Percentiles rank a stretch among this genome's conserved stretches.
Evolutionary conservation across 2,797 vertebrate genomes (phyloP).

Genomic region (Acipenser ruthenus): DNA sequence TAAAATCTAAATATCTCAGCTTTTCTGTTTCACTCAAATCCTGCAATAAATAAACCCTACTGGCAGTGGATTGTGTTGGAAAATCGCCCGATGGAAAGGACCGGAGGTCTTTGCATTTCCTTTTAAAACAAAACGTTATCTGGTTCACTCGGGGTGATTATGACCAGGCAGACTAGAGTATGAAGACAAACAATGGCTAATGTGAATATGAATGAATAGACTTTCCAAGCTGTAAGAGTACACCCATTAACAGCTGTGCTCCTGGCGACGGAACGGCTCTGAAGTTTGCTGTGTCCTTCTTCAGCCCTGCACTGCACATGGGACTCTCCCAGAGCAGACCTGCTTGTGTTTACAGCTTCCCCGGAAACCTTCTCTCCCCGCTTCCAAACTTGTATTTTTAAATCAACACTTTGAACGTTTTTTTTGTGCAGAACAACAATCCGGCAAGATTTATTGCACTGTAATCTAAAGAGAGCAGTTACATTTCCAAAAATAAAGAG

Average conservation of each 20-base stretch:
- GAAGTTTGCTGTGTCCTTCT: constrained; percentile 62
- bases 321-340: constrained; percentile 59
- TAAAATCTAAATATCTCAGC: too few relatives aligned
- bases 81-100: too few relatives aligned
- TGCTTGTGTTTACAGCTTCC: constrained; percentile 82
- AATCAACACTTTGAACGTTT: constrained; percentile 82
- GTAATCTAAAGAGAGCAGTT: constrained; percentile 51
- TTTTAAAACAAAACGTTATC: too few relatives aligned
- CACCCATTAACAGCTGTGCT: constrained; percentile 81
- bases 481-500: constrained; percentile 51
- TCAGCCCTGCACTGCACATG: constrained; percentile 54
- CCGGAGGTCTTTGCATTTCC: too few relatives aligned
- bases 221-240: constrained; percentile 37
- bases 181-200: too few relatives aligned
- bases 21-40: too few relatives aligned
- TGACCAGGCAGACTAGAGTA: too few relatives aligned
- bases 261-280: constrained; percentile 65
- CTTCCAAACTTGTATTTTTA: constrained; percentile 74
- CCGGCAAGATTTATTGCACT: constrained; percentile 78
- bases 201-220: too few relatives aligned
- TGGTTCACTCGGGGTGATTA: too few relatives aligned
- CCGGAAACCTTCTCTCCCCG: constrained; percentile 74
- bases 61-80: too few relatives aligned
- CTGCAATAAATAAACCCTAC: too few relatives aligned
- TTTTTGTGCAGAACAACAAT: constrained; percentile 85